Evolutionary conservation across 2,797 vertebrate genomes (phyloP).

Genomic region (Catamblyrhynchus diadema): DNA sequence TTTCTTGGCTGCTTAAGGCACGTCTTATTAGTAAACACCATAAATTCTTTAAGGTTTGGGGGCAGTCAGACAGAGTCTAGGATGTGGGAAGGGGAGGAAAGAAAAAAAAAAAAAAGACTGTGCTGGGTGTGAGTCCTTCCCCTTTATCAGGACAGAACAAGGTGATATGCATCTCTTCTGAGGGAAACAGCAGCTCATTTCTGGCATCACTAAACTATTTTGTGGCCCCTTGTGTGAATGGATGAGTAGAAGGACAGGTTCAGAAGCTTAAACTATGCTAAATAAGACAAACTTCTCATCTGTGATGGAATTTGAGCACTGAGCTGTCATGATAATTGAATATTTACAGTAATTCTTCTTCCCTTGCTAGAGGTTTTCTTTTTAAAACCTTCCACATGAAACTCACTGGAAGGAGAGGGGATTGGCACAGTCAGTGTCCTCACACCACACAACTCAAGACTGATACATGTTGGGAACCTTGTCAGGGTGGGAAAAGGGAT

Average conservation of each 20-base stretch:
- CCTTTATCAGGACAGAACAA: neutral
- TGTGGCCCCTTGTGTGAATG: neutral
- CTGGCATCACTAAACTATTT: neutral
- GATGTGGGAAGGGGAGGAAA: neutral
- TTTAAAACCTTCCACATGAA: neutral
- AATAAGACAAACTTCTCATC: constrained; percentile 26
- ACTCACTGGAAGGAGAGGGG: neutral
- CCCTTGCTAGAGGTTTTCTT: neutral
- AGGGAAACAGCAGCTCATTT: neutral
- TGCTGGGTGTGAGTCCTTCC: neutral
- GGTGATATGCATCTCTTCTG: neutral
- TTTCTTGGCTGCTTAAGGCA: neutral
- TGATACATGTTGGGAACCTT: accelerated
- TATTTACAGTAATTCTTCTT: constrained; percentile 17
- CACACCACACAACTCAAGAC: neutral
- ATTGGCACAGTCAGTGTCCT: accelerated
- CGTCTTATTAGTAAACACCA: neutral
- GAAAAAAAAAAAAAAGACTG: neutral
- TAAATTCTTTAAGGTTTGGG: neutral
- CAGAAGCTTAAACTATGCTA: constrained; percentile 24
- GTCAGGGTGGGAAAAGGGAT: neutral
- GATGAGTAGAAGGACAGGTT: neutral
- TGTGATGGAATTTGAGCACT: constrained; percentile 25
- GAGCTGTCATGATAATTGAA: constrained; percentile 47
- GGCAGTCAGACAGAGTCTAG: neutral